phyloP scores from a whole-genome alignment of 2,888 invertebrate species.

The Cepaea hortensis region DNA sequence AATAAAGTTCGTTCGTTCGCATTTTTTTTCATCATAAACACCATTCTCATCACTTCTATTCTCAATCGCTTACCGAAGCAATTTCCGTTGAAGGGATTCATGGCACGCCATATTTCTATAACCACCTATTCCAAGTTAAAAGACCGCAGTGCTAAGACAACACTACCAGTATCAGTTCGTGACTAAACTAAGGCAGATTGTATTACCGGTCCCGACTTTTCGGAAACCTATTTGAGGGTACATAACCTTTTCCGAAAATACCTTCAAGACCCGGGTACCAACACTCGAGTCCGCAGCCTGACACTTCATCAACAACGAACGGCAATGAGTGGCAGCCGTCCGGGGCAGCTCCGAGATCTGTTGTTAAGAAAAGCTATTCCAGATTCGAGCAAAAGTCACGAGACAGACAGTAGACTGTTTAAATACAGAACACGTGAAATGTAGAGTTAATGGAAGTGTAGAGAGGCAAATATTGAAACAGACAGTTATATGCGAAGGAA shows the following conservation, averaged over 20 bases:
- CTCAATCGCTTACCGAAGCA: not conserved
- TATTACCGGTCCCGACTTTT: slow-evolving; percentile 6
- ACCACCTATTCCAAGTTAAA: not conserved
- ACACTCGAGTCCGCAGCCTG: not conserved
- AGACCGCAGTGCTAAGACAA: slow-evolving; percentile 3
- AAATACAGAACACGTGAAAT: no score
- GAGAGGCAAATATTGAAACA: no score
- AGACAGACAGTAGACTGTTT: no score
- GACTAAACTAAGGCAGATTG: not conserved
- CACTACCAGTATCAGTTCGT: not conserved
- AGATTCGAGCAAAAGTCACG: no score
- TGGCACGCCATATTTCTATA: not conserved
- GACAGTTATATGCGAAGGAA: no score
- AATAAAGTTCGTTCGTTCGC: no score
- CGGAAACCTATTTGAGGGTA: not conserved
- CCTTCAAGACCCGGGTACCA: not conserved
- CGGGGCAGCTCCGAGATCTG: no score
- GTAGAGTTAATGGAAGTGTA: no score
- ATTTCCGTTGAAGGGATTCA: not conserved
- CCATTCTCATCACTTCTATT: not conserved
- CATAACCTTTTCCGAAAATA: not conserved
- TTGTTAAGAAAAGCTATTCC: no score
- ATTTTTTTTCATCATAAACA: no score
- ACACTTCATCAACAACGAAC: slow-evolving; percentile 20
- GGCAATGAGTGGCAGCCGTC: not conserved